A percentile compares a stretch with the other conserved stretches of the same genome.
These are phyloP conservation scores for Poecilia latipinna DNA, from an alignment of 2,113 vertebrate species.

Conservation along the genomic window DNA sequence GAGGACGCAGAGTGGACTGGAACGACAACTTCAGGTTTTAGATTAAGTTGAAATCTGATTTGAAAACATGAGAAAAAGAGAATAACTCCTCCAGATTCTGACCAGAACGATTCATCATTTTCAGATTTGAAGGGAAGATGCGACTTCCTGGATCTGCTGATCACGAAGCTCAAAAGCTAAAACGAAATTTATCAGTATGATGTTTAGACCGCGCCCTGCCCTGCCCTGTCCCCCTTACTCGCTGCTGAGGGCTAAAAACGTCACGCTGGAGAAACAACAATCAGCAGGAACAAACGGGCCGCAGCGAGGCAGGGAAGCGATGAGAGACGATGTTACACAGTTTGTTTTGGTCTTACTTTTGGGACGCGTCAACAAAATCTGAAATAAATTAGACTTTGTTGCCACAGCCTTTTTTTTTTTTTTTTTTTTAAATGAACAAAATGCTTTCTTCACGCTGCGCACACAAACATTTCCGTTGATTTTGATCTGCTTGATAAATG, in stretches of 20 bases:
- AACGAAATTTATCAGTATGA: neutral
- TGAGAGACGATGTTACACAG: neutral
- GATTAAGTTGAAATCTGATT: neutral
- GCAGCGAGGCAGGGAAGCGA: neutral
- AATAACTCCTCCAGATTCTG: slow-evolving; percentile 1
- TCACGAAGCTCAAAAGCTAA: slow-evolving; percentile 9
- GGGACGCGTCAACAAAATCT: slow-evolving; percentile 18
- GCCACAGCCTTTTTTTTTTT: neutral
- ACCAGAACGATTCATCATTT: neutral
- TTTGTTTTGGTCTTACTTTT: slow-evolving; percentile 5
- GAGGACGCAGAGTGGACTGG: neutral
- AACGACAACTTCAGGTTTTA: neutral
- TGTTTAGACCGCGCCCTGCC: neutral
- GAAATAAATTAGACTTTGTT: neutral
- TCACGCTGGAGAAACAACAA: neutral
- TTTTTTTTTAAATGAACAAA: slow-evolving; percentile 28
- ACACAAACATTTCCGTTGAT: neutral
- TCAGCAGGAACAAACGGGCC: neutral
- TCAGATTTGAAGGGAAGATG: slow-evolving; percentile 1
- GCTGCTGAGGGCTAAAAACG: neutral
- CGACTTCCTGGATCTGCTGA: slow-evolving; percentile 3
- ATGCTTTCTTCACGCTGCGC: slow-evolving; percentile 11
- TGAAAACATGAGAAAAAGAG: slow-evolving; percentile 4
- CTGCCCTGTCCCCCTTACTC: neutral
- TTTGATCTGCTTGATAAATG: neutral